Conservation (phyloP, 2,113 vertebrate genomes). For the Actinemys pallida region DNA sequence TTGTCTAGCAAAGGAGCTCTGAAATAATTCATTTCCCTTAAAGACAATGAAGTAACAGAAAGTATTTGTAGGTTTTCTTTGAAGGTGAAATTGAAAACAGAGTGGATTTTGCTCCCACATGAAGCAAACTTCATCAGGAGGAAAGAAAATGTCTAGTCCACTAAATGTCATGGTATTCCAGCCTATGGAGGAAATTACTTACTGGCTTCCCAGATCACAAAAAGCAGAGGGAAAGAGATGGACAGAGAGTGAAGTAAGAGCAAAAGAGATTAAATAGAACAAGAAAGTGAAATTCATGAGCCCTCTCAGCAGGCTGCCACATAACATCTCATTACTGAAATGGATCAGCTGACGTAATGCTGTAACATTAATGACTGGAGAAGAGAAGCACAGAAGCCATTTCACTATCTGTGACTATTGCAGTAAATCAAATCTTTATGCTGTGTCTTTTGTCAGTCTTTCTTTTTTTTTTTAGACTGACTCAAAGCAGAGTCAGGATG, state of each 20-base stretch:
- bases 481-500: neutral
- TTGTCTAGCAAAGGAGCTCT: neutral
- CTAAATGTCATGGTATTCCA: neutral
- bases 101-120: neutral
- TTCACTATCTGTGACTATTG: neutral
- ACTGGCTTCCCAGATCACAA: neutral
- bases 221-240: neutral
- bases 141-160: neutral
- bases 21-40: conserved; percentile 1
- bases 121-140: neutral
- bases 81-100: conserved; percentile 2
- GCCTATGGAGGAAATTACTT: neutral
- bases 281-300: neutral
- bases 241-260: neutral
- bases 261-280: neutral
- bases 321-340: neutral
- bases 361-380: neutral
- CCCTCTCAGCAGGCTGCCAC: neutral
- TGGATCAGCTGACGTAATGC: neutral
- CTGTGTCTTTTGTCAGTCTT: neutral
- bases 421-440: neutral
- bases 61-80: neutral
- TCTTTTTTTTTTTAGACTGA: neutral
- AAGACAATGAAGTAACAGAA: neutral
- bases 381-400: neutral